Evolutionary conservation across 2,797 vertebrate species (phyloP), one percentile per base, ranked within the genome.

Genomic region (Danio choprae): DNA sequence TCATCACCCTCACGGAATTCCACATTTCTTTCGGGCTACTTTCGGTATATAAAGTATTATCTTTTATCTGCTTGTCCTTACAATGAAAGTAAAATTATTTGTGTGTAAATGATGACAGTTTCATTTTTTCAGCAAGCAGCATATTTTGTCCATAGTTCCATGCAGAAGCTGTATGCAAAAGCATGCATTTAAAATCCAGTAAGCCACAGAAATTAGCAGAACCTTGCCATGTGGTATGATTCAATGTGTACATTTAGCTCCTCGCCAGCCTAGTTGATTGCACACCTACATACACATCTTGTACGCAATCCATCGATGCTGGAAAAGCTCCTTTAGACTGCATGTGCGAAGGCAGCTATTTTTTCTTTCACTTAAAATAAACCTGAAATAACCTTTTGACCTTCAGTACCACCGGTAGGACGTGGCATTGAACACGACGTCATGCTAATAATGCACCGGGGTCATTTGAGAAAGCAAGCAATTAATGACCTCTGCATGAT

Each of bases 261-360:
- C 20, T 77, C n/a, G 16, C 29, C 29, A 69, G 76, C 64, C 8
- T 75, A 51, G 46, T 64, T 64, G 60, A 53, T 64, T 75, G 60
- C 73, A 64, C 44, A 51, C 36, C 41, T 44, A 70, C 56, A n/a
- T 69, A 20, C 7, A 5, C 12, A 62, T 41, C n/a, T 78, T 22
- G 43, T 58, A 59, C 40, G 29, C 36, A 48, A 58, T 67, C 56
- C 22, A 16, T 5, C 18, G 40, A 56, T 53, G 73, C n/a, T 75
- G 36, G 46, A 56, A 68, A 55, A 15, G 40, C 22, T 51, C 6
- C 20, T 77, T 12, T 5, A 8, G 38, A 16, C 60, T 56, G 46
- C 29, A 56, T 55, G 62, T 4, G 43, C 18, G 50, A 67, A 46
- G 41, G 74, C 50, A 60, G 44, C 43, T 18, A 43, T 3, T 38